phyloP scores from a whole-genome alignment of 2,797 vertebrate genomes.

The Crocidura indochinensis region DNA sequence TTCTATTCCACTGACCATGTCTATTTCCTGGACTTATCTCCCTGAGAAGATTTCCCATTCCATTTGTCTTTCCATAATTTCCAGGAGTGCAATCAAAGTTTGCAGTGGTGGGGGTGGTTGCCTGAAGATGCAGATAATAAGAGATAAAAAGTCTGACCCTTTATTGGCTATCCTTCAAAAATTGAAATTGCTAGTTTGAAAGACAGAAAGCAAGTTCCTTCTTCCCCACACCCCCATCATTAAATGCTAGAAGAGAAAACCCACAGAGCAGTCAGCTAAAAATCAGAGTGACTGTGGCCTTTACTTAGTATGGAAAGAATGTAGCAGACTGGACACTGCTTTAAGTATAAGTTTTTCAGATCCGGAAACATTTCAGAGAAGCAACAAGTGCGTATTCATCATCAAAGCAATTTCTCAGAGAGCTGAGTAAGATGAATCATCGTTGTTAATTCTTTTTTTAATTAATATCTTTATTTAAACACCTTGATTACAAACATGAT shows the following conservation, averaged over 20 bases:
- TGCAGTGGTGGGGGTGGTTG: slow-evolving; percentile 76
- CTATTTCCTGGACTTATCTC: slow-evolving; percentile 87
- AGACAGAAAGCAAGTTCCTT: slow-evolving; percentile 84
- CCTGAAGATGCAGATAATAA: slow-evolving; percentile 29
- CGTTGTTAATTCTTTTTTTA: neutral
- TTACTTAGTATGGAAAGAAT: slow-evolving; percentile 24
- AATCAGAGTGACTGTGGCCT: slow-evolving; percentile 65
- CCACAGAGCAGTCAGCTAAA: slow-evolving; percentile 66
- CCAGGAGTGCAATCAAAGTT: slow-evolving; percentile 81
- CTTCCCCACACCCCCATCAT: slow-evolving; percentile 5
- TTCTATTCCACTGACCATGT: slow-evolving; percentile 75
- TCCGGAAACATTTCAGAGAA: neutral
- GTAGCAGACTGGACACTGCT: neutral
- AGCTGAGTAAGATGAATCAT: neutral
- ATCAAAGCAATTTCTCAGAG: neutral
- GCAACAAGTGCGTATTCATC: neutral
- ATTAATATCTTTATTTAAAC: too few relatives aligned
- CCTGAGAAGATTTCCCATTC: slow-evolving; percentile 66
- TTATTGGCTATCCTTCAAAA: slow-evolving; percentile 79
- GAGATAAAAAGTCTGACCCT: slow-evolving; percentile 52
- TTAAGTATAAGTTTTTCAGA: neutral
- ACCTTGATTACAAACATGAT: too few relatives aligned
- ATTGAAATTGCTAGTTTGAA: slow-evolving; percentile 85
- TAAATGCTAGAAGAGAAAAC: slow-evolving; percentile 47
- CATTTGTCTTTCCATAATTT: slow-evolving; percentile 74